Conservation (phyloP, 2,113 vertebrate genomes). For the Rhodinocichla rosea region DNA sequence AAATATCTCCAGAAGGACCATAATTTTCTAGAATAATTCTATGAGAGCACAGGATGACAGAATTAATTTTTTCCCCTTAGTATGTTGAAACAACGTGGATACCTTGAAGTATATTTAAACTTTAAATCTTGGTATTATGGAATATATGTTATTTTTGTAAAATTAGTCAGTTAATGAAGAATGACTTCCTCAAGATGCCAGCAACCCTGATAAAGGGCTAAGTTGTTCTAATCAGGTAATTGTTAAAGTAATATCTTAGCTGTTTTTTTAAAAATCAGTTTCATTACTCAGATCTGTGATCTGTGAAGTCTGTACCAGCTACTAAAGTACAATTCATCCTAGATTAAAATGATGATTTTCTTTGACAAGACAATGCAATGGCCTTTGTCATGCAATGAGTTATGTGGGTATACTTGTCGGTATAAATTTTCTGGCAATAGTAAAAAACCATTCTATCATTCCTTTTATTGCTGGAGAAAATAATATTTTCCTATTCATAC, state of each 20-base stretch:
- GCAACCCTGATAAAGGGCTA: background rate
- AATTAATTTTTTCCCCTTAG: background rate
- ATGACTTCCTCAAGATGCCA: background rate
- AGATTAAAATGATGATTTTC: conserved; percentile 46
- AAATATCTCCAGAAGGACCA: background rate
- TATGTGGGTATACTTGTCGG: conserved; percentile 44
- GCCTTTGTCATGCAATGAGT: conserved; percentile 45
- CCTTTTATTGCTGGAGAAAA: conserved; percentile 56
- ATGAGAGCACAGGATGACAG: background rate
- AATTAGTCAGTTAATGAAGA: background rate
- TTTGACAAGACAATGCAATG: conserved; percentile 45
- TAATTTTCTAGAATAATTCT: conserved; percentile 28
- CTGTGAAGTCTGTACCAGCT: conserved; percentile 8
- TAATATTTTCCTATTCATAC: conserved; percentile 45
- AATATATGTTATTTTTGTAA: background rate
- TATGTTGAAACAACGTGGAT: background rate
- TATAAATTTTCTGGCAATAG: conserved; percentile 61
- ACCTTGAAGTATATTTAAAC: background rate
- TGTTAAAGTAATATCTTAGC: background rate
- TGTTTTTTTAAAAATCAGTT: conserved; percentile 32
- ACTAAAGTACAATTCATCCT: conserved; percentile 33
- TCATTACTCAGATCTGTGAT: conserved; percentile 23
- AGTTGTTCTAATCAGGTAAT: background rate
- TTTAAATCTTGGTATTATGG: background rate
- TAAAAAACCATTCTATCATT: conserved; percentile 62